Base-by-base conservation (phyloP, 2,797 vertebrate genomes). In the Xyrichtys novacula region DNA sequence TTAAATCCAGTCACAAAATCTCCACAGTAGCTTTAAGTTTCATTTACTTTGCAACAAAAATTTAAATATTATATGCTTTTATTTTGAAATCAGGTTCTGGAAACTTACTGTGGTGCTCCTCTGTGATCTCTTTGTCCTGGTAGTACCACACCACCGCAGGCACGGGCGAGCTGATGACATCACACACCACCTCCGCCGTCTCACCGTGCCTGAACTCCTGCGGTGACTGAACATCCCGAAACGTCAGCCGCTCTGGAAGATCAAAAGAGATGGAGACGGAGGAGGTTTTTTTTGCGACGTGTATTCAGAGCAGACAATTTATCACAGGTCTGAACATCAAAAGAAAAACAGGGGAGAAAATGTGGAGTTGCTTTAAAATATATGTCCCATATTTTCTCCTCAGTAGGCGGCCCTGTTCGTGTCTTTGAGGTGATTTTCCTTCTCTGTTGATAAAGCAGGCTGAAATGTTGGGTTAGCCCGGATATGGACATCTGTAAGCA, bases 181-280 rank as follows among this genome's bases (percentile, higher is more conserved):
- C 94, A 68, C 98, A 99, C 39, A 97, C 91, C 71, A 99, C 97
- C 89, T 98, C 97, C 0, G 97, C 97, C 61, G 95, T 95, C 63
- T 97, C 96, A 0, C 96, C 96, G 68, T 96, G 94, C 42, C 95
- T 95, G 88, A 99, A 99, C 89, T 99, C 98, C 84, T 99, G 98
- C 10, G 96, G 97, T 5, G 98, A 98, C 7, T 89, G 70, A 64
- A 98, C 93, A 22, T 98, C 96, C 75, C 78, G 94, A 88, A 99
- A 99, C 22, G 96, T 97, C 82, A 99, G 94, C 85, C 95, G 96
- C 93, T 99, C 98, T 99, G 93, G 9, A 49, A 70, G 66, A 91
- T 72, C 63, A 85, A 88, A 84, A 22, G 20, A 76, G 54, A 81
- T 5, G 19, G 46, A 76, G 38, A 71, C 31, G 62, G 32, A 73